Evolutionary conservation across 1,140 invertebrate species (phyloP).

Genomic region (Cydia amplana): DNA sequence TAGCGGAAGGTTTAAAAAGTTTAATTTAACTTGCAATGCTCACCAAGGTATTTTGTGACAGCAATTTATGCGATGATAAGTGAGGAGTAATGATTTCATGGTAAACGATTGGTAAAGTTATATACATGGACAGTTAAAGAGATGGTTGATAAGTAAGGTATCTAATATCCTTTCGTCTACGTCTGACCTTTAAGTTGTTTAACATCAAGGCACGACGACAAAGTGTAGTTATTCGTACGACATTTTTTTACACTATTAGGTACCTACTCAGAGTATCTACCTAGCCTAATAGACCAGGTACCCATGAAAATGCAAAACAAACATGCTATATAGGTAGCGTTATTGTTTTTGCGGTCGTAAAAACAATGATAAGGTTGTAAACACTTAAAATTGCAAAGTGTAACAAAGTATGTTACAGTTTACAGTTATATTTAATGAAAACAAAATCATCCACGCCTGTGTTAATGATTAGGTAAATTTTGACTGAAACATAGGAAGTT

Average conservation of each 20-base stretch:
- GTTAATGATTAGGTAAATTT: not conserved
- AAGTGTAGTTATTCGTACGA: too few relatives aligned
- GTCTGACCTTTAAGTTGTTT: too few relatives aligned
- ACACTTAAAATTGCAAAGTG: not conserved
- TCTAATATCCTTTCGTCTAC: too few relatives aligned
- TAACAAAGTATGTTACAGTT: not conserved
- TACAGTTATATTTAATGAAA: not conserved
- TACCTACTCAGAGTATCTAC: too few relatives aligned
- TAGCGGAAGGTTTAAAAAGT: constrained; percentile 10
- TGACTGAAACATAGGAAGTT: not conserved
- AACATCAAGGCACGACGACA: too few relatives aligned
- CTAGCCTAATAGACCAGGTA: too few relatives aligned
- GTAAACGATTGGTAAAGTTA: not conserved
- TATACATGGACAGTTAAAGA: not conserved
- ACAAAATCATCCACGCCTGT: not conserved
- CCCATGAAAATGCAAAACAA: not conserved
- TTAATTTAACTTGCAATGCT: constrained; percentile 6
- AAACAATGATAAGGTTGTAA: not conserved
- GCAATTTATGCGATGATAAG: not conserved
- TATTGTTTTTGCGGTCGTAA: not conserved
- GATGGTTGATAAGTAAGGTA: not conserved
- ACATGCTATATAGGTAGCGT: not conserved
- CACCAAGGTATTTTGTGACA: constrained; percentile 1
- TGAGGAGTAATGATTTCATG: constrained; percentile 1
- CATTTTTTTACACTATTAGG: too few relatives aligned